phyloP scores from a whole-genome alignment of 2,113 vertebrate genomes.

The Mus spicilegus region DNA sequence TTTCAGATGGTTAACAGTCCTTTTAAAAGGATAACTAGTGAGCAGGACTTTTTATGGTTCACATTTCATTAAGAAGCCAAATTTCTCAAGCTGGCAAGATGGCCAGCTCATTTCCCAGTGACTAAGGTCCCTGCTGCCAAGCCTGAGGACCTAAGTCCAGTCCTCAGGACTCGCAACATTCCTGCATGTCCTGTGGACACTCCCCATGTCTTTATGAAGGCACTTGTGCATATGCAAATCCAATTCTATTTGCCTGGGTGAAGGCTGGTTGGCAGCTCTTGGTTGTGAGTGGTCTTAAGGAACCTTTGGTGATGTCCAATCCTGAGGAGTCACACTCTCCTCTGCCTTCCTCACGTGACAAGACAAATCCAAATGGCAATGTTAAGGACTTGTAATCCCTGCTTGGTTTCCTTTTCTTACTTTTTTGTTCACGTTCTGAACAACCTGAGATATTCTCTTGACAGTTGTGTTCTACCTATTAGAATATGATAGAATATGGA shows the following conservation, averaged over 20 bases:
- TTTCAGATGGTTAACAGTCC: background rate
- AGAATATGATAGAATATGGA: background rate
- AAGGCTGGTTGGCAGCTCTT: background rate
- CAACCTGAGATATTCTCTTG: constrained; percentile 18
- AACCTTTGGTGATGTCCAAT: background rate
- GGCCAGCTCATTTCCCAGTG: background rate
- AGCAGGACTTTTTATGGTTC: constrained; percentile 23
- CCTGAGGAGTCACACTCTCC: background rate
- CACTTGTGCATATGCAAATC: background rate
- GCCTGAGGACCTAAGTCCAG: background rate
- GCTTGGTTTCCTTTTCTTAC: constrained; percentile 21
- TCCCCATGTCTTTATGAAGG: background rate
- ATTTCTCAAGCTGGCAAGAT: background rate
- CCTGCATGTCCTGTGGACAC: too few relatives aligned
- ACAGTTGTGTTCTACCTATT: background rate
- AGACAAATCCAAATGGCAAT: background rate
- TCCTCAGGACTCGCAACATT: background rate
- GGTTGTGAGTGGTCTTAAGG: background rate
- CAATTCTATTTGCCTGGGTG: background rate
- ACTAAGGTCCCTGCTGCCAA: background rate
- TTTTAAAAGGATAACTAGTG: background rate
- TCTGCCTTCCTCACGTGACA: background rate
- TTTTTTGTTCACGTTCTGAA: background rate
- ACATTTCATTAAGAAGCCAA: background rate
- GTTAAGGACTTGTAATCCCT: background rate